These are phyloP conservation scores for Ichneumoninae sp. DNA, from an alignment of 2,888 invertebrate genomes.

Conservation along the genomic window DNA sequence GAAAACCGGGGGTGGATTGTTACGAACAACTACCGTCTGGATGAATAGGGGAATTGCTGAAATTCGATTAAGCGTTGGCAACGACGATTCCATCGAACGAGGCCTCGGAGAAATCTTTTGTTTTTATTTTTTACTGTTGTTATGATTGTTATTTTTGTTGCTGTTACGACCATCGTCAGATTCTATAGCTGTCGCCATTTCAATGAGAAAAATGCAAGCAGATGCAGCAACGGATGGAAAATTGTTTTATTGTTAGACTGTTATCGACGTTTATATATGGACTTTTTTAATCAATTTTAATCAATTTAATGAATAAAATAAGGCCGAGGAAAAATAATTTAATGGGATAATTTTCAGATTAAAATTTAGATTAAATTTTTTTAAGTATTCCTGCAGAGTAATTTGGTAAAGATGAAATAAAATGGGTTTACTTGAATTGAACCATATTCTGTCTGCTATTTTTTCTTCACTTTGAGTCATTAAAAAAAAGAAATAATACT, in stretches of 20 bases:
- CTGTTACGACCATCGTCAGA: slow-evolving; percentile 10
- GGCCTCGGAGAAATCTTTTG: slow-evolving; percentile 39
- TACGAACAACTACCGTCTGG: slow-evolving; percentile 41
- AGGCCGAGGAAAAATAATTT: background rate
- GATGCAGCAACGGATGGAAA: background rate
- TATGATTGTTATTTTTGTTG: background rate
- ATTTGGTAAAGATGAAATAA: too few relatives aligned
- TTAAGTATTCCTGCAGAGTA: too few relatives aligned
- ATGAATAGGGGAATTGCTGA: slow-evolving; percentile 58
- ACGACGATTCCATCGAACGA: slow-evolving; percentile 9
- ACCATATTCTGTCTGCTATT: too few relatives aligned
- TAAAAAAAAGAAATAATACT: background rate
- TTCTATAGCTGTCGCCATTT: slow-evolving; percentile 6
- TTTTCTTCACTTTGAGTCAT: background rate
- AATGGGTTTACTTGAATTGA: too few relatives aligned
- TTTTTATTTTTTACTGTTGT: slow-evolving; percentile 29
- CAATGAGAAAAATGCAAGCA: background rate
- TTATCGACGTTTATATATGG: background rate
- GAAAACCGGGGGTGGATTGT: slow-evolving; percentile 37
- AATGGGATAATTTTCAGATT: background rate
- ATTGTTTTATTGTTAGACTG: background rate
- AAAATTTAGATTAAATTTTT: background rate
- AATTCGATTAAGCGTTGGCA: slow-evolving; percentile 51
- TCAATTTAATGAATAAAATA: background rate
- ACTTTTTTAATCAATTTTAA: background rate